phyloP scores from a whole-genome alignment of 2,797 vertebrate species.

The Cynodonichthys magdalenae region DNA sequence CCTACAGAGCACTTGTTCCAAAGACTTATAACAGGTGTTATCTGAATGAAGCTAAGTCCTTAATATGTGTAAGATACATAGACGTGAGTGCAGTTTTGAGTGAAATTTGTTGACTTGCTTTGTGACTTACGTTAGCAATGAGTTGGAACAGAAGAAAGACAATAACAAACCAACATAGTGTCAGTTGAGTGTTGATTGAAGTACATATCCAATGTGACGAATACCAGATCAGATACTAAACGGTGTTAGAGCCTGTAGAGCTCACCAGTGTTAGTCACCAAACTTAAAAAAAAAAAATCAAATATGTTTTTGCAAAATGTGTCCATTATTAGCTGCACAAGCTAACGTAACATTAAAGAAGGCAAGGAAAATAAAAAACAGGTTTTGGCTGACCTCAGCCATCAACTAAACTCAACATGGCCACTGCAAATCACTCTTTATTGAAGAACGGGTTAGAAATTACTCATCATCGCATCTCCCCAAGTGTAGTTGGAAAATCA shows the following conservation, averaged over 20 bases:
- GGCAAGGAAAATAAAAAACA: conserved; percentile 33
- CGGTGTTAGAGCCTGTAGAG: neutral
- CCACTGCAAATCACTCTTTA: conserved; percentile 70
- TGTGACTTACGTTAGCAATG: too few species aligned
- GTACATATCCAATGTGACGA: conserved; percentile 13
- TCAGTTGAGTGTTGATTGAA: too few species aligned
- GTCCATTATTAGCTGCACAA: conserved; percentile 32
- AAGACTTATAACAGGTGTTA: neutral
- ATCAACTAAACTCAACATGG: conserved; percentile 57
- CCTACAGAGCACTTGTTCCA: neutral
- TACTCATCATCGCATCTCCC: conserved; percentile 57
- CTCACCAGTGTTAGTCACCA: conserved; percentile 19
- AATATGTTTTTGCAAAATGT: conserved; percentile 15
- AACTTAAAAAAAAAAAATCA: conserved; percentile 41
- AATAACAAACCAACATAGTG: conserved; percentile 5
- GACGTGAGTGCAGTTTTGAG: conserved; percentile 24
- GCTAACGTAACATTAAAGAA: conserved; percentile 31
- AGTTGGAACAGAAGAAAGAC: conserved; percentile 22
- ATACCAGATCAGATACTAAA: conserved; percentile 11
- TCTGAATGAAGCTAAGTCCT: conserved; percentile 4
- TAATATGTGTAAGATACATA: conserved; percentile 15
- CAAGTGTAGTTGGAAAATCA: conserved; percentile 57
- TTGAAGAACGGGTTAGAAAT: conserved; percentile 64
- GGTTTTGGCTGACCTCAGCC: conserved; percentile 61
- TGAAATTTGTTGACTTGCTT: conserved; percentile 19